Conservation (phyloP, 2,888 invertebrate genomes). For the Carabus problematicus region DNA sequence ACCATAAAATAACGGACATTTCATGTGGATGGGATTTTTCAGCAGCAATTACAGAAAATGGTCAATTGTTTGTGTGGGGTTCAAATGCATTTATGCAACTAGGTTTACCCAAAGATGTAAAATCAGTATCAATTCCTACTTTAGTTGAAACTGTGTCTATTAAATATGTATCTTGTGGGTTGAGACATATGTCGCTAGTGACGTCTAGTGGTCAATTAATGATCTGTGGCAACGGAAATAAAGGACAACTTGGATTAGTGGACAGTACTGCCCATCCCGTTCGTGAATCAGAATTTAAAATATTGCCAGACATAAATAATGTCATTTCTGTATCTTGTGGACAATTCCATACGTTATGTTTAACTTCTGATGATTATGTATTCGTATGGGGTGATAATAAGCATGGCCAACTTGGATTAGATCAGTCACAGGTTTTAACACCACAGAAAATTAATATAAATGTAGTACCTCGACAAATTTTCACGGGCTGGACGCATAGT, state of each 20-base stretch:
- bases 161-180: conserved; percentile 69
- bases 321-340: conserved; percentile 77
- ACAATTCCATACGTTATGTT: conserved; percentile 77
- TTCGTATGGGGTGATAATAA: conserved; percentile 86
- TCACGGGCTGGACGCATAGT: conserved; percentile 83
- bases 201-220: conserved; percentile 69
- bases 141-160: conserved; percentile 58
- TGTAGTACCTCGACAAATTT: conserved; percentile 64
- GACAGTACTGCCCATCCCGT: conserved; percentile 50
- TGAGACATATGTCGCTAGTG: conserved; percentile 72
- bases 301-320: conserved; percentile 64
- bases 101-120: conserved; percentile 64
- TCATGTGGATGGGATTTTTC: conserved; percentile 86
- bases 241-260: conserved; percentile 72
- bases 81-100: conserved; percentile 81
- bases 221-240: conserved; percentile 71
- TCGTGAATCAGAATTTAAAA: conserved; percentile 57
- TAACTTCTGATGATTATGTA: conserved; percentile 65
- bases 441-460: conserved; percentile 66
- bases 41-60: conserved; percentile 73
- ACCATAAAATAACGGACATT: conserved; percentile 66
- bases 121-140: conserved; percentile 57
- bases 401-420: conserved; percentile 76
- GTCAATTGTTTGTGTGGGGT: conserved; percentile 81
- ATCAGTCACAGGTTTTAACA: conserved; percentile 61